These are phyloP conservation scores for Neolamprologus hecqui DNA, from an alignment of 2,113 vertebrate genomes.

Conservation along the genomic window DNA sequence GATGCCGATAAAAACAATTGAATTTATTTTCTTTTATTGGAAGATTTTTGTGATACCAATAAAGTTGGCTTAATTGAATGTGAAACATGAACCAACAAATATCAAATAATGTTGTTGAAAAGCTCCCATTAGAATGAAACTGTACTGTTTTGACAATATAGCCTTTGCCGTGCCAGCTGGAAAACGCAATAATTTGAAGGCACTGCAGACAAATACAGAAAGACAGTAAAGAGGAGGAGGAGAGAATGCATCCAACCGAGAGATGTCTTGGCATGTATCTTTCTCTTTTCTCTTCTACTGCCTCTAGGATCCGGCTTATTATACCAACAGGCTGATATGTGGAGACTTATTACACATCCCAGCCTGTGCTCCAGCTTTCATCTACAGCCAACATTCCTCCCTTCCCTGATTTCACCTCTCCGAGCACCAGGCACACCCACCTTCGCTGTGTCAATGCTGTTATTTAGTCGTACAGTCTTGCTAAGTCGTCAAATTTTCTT, in stretches of 20 bases:
- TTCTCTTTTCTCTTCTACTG: slow-evolving; percentile 23
- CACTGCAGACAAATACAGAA: neutral
- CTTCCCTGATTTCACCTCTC: slow-evolving; percentile 33
- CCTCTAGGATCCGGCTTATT: slow-evolving; percentile 40
- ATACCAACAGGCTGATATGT: slow-evolving; percentile 39
- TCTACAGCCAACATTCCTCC: slow-evolving; percentile 62
- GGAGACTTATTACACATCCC: slow-evolving; percentile 42
- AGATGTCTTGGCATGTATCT: slow-evolving; percentile 33
- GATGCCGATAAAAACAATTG: fast-evolving
- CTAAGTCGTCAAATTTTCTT: neutral
- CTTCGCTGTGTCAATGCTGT: slow-evolving; percentile 15
- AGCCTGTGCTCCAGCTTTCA: slow-evolving; percentile 42
- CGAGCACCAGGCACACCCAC: slow-evolving; percentile 25
- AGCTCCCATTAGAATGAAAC: neutral
- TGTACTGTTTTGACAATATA: neutral
- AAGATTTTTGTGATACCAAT: neutral
- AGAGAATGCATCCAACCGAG: neutral
- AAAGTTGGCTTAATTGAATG: neutral
- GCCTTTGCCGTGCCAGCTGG: neutral
- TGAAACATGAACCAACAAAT: neutral
- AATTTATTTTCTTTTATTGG: neutral
- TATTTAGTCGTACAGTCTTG: slow-evolving; percentile 24
- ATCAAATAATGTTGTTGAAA: neutral
- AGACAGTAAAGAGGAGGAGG: neutral
- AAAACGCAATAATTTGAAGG: neutral